A percentile compares a stretch with the other conserved stretches of the same genome.
Evolutionary conservation across 2,113 vertebrate species (phyloP).

Genomic region (Sturnira hondurensis): DNA sequence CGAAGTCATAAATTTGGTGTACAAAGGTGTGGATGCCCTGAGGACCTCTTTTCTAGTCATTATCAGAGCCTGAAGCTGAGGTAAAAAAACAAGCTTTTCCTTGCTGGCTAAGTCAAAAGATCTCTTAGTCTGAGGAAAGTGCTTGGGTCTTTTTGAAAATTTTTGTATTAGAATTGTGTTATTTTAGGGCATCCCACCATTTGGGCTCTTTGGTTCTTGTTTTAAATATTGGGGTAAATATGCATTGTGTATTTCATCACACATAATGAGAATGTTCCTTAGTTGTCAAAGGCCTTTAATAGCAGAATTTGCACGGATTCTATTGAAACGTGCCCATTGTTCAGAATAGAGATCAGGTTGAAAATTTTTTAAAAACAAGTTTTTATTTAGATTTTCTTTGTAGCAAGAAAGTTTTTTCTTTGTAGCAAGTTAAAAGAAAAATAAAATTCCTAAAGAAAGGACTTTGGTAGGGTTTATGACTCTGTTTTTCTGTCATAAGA

Average conservation of each 20-base stretch:
- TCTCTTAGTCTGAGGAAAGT: not conserved
- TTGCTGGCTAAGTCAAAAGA: constrained; percentile 22
- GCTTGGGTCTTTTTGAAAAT: not conserved
- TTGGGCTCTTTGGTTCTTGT: constrained; percentile 7
- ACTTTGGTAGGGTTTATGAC: not conserved
- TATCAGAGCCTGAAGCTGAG: not conserved
- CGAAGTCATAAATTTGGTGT: not conserved
- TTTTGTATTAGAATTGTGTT: constrained; percentile 16
- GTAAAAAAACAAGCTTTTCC: not conserved
- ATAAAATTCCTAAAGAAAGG: not conserved
- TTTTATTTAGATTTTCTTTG: constrained; percentile 37
- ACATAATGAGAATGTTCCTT: constrained; percentile 1
- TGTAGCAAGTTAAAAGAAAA: constrained; percentile 25
- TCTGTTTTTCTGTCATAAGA: constrained; percentile 30
- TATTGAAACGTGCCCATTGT: constrained; percentile 18
- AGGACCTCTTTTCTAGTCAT: constrained; percentile 12
- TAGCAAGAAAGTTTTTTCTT: not conserved
- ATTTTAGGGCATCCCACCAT: constrained; percentile 2
- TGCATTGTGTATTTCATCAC: constrained; percentile 49
- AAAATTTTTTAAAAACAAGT: constrained; percentile 15
- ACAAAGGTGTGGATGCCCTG: not conserved
- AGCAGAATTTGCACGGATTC: constrained; percentile 12
- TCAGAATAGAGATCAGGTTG: constrained; percentile 21
- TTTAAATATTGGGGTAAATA: constrained; percentile 36
- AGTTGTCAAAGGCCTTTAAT: not conserved